Percentiles rank a stretch among this genome's conserved stretches.
These are phyloP conservation scores for Palloptera scutellata DNA, from an alignment of 2,888 invertebrate genomes.

Conservation along the genomic window DNA sequence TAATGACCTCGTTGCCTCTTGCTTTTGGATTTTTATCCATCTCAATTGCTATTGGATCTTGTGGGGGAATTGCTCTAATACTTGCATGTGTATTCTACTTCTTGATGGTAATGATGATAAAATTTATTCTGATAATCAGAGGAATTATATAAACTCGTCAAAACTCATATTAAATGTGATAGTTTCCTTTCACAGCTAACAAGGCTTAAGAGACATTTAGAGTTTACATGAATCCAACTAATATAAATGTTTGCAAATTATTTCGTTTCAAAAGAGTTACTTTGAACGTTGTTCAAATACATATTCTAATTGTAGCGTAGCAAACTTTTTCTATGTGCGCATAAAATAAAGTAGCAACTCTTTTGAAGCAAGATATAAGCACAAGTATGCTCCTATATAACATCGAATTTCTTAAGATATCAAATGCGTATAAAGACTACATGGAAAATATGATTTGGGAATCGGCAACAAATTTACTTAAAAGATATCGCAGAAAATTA, in stretches of 20 bases:
- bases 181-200: too few species aligned
- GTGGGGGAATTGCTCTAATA: conserved; percentile 77
- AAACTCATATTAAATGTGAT: too few species aligned
- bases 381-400: too few species aligned
- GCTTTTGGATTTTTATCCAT: conserved; percentile 72
- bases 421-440: conserved; percentile 74
- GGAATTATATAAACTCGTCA: neutral
- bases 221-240: too few species aligned
- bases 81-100: conserved; percentile 75
- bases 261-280: too few species aligned
- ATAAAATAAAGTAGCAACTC: too few species aligned
- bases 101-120: conserved; percentile 68
- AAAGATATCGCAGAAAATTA: conserved; percentile 21
- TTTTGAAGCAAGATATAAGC: too few species aligned
- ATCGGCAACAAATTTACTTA: conserved; percentile 56
- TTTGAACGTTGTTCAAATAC: too few species aligned
- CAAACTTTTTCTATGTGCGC: too few species aligned
- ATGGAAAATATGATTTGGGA: conserved; percentile 68
- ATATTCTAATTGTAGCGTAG: too few species aligned
- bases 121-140: neutral
- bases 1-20: conserved; percentile 75
- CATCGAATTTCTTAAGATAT: conserved; percentile 66
- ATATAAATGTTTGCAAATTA: too few species aligned
- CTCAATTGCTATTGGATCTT: conserved; percentile 72
- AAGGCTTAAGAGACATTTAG: too few species aligned